Conservation (phyloP, 2,888 invertebrate species). For the Eretmocerus hayati region DNA sequence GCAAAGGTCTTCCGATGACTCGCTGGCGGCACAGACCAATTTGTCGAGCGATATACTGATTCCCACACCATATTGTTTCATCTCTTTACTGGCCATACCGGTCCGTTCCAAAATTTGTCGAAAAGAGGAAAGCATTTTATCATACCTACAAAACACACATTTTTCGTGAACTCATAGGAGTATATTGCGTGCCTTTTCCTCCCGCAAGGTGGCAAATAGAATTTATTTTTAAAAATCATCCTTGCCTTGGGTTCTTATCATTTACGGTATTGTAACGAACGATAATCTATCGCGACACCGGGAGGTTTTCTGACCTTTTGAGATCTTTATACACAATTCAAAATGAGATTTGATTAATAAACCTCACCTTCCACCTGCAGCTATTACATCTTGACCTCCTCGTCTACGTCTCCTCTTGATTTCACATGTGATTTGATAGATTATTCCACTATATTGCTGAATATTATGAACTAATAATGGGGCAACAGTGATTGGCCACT, state of each 20-base stretch:
- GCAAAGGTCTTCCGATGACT: slow-evolving; percentile 43
- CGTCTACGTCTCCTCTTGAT: slow-evolving; percentile 52
- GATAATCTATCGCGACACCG: neutral
- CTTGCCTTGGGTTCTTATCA: too few relatives aligned
- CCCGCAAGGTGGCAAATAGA: too few relatives aligned
- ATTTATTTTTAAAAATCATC: too few relatives aligned
- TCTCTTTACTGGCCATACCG: slow-evolving; percentile 38
- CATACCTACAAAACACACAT: slow-evolving; percentile 52
- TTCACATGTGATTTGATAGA: slow-evolving; percentile 62
- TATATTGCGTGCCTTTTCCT: too few relatives aligned
- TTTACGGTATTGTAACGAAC: neutral
- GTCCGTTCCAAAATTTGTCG: slow-evolving; percentile 51
- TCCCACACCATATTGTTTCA: slow-evolving; percentile 63
- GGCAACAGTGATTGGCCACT: slow-evolving; percentile 55
- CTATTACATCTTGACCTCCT: slow-evolving; percentile 63
- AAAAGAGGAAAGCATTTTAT: slow-evolving; percentile 68
- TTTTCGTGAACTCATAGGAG: too few relatives aligned
- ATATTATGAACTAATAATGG: slow-evolving; percentile 57
- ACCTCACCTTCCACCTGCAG: slow-evolving; percentile 69
- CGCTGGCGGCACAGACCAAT: slow-evolving; percentile 58
- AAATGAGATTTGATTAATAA: neutral
- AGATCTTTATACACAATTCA: too few relatives aligned
- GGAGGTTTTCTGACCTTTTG: too few relatives aligned
- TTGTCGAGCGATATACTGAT: slow-evolving; percentile 80
- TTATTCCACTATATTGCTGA: slow-evolving; percentile 60